Base-by-base conservation (phyloP, 1,140 invertebrate genomes). In the Trichonephila clavipes region DNA sequence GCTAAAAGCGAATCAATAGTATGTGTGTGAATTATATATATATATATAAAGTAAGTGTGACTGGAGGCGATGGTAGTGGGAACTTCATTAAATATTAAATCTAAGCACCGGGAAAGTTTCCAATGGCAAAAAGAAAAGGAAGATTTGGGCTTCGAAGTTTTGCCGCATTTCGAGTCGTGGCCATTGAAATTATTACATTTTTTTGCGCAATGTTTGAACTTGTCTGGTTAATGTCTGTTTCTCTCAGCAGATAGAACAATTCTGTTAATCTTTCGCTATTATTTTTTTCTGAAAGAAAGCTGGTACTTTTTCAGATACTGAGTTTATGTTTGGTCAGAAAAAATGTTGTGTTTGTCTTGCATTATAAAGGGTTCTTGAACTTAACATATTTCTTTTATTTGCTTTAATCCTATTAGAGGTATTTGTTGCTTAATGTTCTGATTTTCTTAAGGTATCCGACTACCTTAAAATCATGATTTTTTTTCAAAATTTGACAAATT, bases 61-160 rank as follows among this genome's bases (percentile, higher is more conserved):
- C n/a, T 21, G 66, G 66, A 4, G 14, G n/a, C 7, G 24, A 34
- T 14, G 24, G 28, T 24, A 12, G 12, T 8, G 66, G 66, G 18
- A 28, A 72, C 66, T 64, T 72, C 69, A 72, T 72, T 24, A 72
- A 72, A 34, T 72, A 72, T 72, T 34, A 34, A 72, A 34, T 72
- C 69, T 16, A 34, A 72, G 69, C 69, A 72, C 28, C 3, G 3
- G 14, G 66, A 24, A 24, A 28, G 7, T 21, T 72, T 14, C 16
- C 12, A 72, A 72, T 12, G 66, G n/a, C 7, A 69, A n/a, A 7
- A 64, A 69, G 24, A 72, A 34, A 72, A 28, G 28, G 28, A 28
- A 34, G 5, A 34, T 34, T 72, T 24, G 10, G 28, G 3, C 51
- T 51, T 12, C 51, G 51, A 16, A 6, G 2, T 34, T 24, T 28